Conservation (phyloP, 2,888 invertebrate genomes). For the Orchestes rusci region DNA sequence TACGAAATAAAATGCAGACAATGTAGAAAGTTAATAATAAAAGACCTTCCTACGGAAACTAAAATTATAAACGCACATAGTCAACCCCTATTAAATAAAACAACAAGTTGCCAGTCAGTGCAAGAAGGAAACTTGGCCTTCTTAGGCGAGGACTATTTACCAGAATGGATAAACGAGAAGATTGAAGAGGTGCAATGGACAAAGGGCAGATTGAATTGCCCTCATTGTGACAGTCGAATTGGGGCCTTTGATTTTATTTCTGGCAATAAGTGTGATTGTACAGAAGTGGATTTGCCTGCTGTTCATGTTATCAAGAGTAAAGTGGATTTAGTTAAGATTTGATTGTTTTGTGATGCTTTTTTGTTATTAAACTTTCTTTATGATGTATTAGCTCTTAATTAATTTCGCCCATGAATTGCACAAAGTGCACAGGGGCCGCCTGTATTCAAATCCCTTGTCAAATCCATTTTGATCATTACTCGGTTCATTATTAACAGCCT, state of each 20-base stretch:
- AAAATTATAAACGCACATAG: constrained; percentile 36
- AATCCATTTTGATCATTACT: too few species aligned
- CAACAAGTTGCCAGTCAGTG: constrained; percentile 26
- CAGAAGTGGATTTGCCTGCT: constrained; percentile 48
- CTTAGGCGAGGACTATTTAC: constrained; percentile 51
- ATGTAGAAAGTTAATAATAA: constrained; percentile 35
- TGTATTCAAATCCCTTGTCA: too few species aligned
- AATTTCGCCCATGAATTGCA: too few species aligned
- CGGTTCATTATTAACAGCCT: too few species aligned
- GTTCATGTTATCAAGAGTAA: constrained; percentile 58
- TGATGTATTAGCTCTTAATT: too few species aligned
- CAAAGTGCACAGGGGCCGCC: too few species aligned
- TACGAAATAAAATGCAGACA: constrained; percentile 37
- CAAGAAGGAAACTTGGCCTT: constrained; percentile 41
- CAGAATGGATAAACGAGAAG: constrained; percentile 50
- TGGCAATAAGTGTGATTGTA: constrained; percentile 57
- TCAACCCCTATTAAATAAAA: constrained; percentile 12
- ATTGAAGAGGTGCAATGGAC: constrained; percentile 55
- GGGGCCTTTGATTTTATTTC: constrained; percentile 62
- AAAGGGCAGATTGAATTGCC: constrained; percentile 60
- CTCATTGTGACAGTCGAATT: constrained; percentile 52
- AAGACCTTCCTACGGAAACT: constrained; percentile 24
- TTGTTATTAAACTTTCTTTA: too few species aligned
- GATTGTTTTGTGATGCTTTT: background rate
- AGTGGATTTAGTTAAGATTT: constrained; percentile 46